These are phyloP conservation scores for Bufo gargarizans DNA, from an alignment of 2,113 vertebrate species.

Conservation along the genomic window DNA sequence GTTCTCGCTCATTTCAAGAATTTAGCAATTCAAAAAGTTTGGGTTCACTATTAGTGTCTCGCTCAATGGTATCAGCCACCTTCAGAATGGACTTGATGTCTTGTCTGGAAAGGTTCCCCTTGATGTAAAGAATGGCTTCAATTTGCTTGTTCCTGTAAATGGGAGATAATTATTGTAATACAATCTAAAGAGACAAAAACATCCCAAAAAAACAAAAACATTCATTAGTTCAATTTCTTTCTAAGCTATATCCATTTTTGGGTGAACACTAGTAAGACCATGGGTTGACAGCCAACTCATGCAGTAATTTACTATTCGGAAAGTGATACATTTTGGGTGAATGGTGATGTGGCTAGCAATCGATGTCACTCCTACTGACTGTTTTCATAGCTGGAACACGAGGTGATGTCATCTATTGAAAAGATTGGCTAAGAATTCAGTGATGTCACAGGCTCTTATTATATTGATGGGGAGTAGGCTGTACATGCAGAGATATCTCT, in stretches of 20 bases:
- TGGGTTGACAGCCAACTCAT: too few relatives aligned
- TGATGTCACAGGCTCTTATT: neutral
- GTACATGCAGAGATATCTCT: too few relatives aligned
- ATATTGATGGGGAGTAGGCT: neutral
- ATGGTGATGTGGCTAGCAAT: too few relatives aligned
- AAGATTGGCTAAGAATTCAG: neutral
- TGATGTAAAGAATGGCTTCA: conserved; percentile 80
- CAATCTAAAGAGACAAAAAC: neutral
- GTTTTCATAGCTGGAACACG: too few relatives aligned
- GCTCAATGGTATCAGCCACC: conserved; percentile 67
- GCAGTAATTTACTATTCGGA: too few relatives aligned
- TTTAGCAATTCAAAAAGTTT: conserved; percentile 63
- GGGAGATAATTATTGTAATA: neutral
- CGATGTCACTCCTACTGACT: too few relatives aligned
- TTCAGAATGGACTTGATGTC: conserved; percentile 74
- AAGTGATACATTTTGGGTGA: too few relatives aligned
- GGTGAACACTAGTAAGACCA: too few relatives aligned
- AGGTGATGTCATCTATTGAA: too few relatives aligned
- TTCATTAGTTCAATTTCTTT: neutral
- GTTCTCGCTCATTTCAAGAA: neutral
- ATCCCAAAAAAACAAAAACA: neutral
- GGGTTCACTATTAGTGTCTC: accelerated
- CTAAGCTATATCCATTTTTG: too few relatives aligned
- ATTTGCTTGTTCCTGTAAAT: conserved; percentile 80
- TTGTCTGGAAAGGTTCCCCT: conserved; percentile 72